These are phyloP conservation scores for Pachymerium ferrugineum DNA, from an alignment of 2,888 invertebrate genomes.

Conservation along the genomic window DNA sequence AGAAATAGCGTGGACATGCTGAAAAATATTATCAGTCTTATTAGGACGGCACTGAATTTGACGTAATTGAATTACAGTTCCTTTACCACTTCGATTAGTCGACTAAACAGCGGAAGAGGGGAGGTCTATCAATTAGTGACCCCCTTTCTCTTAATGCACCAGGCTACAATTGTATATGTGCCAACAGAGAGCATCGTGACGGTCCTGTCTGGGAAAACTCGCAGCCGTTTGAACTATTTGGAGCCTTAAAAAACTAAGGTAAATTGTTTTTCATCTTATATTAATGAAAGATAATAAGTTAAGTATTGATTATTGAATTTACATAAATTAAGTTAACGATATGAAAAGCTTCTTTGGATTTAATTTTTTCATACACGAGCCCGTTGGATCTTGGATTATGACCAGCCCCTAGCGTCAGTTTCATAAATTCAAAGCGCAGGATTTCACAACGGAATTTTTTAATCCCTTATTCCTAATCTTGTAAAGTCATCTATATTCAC, in stretches of 20 bases:
- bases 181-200: background rate
- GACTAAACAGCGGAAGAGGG: slow-evolving; percentile 17
- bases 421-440: too few species aligned
- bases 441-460: too few species aligned
- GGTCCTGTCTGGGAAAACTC: background rate
- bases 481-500: too few species aligned
- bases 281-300: too few species aligned
- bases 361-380: background rate
- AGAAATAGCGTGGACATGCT: background rate
- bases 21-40: slow-evolving; percentile 16
- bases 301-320: too few species aligned
- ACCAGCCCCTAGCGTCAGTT: too few species aligned
- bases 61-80: slow-evolving; percentile 6
- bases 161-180: background rate
- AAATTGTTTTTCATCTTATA: too few species aligned
- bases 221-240: slow-evolving; percentile 1
- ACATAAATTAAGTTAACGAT: background rate
- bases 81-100: slow-evolving; percentile 18
- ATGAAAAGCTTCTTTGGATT: too few species aligned
- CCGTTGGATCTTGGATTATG: background rate
- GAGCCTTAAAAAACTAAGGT: background rate
- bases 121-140: slow-evolving; percentile 14
- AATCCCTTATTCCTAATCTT: too few species aligned
- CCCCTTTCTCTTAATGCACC: slow-evolving; percentile 7
- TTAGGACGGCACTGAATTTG: slow-evolving; percentile 12